phyloP scores from a whole-genome alignment of 1,140 invertebrate genomes.

The Latrodectus geometricus region DNA sequence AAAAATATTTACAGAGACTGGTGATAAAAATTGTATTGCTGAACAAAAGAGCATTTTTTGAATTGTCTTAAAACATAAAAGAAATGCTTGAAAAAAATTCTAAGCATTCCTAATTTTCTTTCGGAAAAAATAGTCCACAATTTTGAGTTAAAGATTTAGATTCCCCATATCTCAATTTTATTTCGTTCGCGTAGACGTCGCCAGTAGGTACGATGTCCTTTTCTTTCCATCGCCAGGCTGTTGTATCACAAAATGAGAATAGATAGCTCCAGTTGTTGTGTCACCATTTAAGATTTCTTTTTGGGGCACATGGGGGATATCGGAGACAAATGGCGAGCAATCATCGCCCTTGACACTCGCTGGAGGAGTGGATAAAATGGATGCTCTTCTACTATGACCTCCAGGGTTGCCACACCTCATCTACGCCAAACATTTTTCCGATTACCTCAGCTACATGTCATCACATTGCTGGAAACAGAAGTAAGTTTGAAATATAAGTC shows the following conservation, averaged over 20 bases:
- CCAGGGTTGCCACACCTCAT: constrained; percentile 25
- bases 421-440: not conserved
- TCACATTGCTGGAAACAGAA: too few species aligned
- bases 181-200: not conserved
- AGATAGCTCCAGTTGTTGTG: constrained; percentile 46
- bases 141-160: too few species aligned
- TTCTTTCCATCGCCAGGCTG: not conserved
- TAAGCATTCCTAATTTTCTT: too few species aligned
- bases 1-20: too few species aligned
- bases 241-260: constrained; percentile 45
- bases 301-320: constrained; percentile 24
- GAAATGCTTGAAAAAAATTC: too few species aligned
- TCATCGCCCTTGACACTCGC: constrained; percentile 50
- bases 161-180: not conserved
- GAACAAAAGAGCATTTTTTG: too few species aligned
- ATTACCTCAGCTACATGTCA: not conserved
- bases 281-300: constrained; percentile 58
- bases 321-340: constrained; percentile 52
- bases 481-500: too few species aligned
- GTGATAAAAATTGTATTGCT: too few species aligned
- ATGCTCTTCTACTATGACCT: constrained; percentile 36
- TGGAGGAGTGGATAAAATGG: constrained; percentile 46
- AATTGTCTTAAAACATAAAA: too few species aligned
- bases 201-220: not conserved
- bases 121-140: too few species aligned